Conservation (phyloP, 2,888 invertebrate species). For the Aphelenchoides bicaudatus region DNA sequence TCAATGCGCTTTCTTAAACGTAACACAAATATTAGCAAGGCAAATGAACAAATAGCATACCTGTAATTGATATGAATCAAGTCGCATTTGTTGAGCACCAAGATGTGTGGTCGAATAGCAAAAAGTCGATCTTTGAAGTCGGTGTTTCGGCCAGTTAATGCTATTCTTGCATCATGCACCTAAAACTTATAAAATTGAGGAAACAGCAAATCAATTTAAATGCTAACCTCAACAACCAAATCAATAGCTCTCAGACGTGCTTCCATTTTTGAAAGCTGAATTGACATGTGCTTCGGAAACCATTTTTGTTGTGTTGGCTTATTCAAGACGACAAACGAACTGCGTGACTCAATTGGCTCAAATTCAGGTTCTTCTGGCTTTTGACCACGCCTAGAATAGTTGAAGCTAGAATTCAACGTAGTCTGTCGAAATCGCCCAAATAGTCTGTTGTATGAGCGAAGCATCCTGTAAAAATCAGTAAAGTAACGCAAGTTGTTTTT, state of each 20-base stretch:
- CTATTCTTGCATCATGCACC: constrained; percentile 60
- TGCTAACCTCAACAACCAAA: constrained; percentile 48
- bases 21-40: not conserved
- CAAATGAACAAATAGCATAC: not conserved
- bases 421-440: not conserved
- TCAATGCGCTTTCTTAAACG: constrained; percentile 47
- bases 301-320: constrained; percentile 14
- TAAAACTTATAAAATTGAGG: constrained; percentile 41
- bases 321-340: constrained; percentile 18
- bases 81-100: constrained; percentile 59
- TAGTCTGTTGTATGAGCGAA: not conserved
- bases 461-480: too few relatives aligned
- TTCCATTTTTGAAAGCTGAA: constrained; percentile 57
- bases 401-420: too few relatives aligned
- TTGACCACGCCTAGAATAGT: too few relatives aligned
- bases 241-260: constrained; percentile 53
- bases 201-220: not conserved
- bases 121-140: constrained; percentile 47
- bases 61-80: constrained; percentile 40
- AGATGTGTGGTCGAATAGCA: constrained; percentile 56
- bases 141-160: constrained; percentile 58
- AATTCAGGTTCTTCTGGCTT: constrained; percentile 17
- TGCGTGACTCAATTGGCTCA: constrained; percentile 17
- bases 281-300: constrained; percentile 57
- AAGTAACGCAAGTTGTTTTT: too few relatives aligned